Conservation (phyloP, 1,140 invertebrate species). For the Watersipora subatra region DNA sequence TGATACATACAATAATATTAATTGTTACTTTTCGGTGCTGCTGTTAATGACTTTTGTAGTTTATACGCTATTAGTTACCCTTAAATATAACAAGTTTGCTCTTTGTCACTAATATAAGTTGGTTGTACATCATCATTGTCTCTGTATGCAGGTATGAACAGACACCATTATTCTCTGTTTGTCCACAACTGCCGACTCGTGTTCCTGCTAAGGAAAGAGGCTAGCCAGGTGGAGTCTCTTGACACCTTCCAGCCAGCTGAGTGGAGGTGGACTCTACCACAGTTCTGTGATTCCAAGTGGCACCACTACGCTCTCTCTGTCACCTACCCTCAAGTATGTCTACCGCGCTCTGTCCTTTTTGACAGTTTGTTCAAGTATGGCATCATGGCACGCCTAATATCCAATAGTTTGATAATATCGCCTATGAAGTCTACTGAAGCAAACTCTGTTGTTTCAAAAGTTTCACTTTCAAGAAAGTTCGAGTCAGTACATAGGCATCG, state of each 20-base stretch:
- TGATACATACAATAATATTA: too few species aligned
- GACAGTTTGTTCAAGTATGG: too few species aligned
- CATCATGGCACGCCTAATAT: too few species aligned
- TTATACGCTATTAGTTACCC: too few species aligned
- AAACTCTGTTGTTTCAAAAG: too few species aligned
- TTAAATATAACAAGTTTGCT: too few species aligned
- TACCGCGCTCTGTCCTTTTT: too few species aligned
- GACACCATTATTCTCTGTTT: constrained; percentile 93
- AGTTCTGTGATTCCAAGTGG: constrained; percentile 92
- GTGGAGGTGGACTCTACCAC: constrained; percentile 57
- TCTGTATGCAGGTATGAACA: constrained; percentile 69
- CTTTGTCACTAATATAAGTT: too few species aligned
- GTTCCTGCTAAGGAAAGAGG: constrained; percentile 76
- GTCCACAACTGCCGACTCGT: constrained; percentile 90
- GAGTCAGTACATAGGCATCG: too few species aligned
- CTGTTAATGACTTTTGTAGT: too few species aligned
- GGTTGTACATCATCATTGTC: not conserved
- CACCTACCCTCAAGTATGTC: constrained; percentile 60
- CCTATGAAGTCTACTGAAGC: not conserved
- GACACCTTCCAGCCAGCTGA: constrained; percentile 94
- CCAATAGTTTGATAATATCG: not conserved
- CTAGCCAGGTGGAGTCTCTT: constrained; percentile 72
- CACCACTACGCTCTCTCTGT: constrained; percentile 93
- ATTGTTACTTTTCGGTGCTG: too few species aligned
- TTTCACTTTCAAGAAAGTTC: too few species aligned